Percentiles rank a stretch among this genome's conserved stretches.
These are phyloP conservation scores for Nezara viridula DNA, from an alignment of 2,888 invertebrate genomes.

Conservation along the genomic window DNA sequence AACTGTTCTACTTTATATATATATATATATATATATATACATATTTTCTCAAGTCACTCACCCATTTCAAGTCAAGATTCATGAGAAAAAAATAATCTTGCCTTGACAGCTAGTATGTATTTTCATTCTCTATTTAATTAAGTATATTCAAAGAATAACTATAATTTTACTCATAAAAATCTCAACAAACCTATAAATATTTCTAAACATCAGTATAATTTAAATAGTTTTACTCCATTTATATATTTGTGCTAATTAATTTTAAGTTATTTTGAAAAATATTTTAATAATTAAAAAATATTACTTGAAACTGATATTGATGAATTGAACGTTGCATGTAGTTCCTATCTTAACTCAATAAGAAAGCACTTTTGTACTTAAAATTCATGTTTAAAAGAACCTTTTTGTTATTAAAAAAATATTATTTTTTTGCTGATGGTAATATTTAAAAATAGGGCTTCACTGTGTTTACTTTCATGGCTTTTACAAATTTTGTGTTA, in stretches of 20 bases:
- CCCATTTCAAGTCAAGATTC: not conserved
- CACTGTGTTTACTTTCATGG: not conserved
- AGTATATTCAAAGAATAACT: not conserved
- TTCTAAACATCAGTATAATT: not conserved
- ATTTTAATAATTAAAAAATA: not conserved
- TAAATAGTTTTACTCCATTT: not conserved
- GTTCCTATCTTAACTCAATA: slow-evolving; percentile 16
- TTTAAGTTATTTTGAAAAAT: not conserved
- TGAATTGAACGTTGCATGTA: not conserved
- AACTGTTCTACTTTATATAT: not conserved
- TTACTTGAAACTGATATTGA: not conserved
- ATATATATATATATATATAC: no score
- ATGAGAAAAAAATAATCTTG: not conserved
- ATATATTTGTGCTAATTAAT: not conserved
- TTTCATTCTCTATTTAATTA: not conserved
- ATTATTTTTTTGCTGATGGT: not conserved
- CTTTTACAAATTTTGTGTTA: not conserved
- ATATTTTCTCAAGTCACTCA: no score
- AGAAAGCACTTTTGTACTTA: slow-evolving; percentile 32
- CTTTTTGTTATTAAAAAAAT: not conserved
- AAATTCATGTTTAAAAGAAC: not conserved
- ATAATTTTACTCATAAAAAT: not conserved
- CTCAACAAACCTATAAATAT: not conserved
- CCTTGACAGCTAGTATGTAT: not conserved
- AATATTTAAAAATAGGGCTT: not conserved